Evolutionary conservation across 1,140 invertebrate species (phyloP), one percentile per base, ranked within the genome.

Genomic region (Oedothorax gibbosus): DNA sequence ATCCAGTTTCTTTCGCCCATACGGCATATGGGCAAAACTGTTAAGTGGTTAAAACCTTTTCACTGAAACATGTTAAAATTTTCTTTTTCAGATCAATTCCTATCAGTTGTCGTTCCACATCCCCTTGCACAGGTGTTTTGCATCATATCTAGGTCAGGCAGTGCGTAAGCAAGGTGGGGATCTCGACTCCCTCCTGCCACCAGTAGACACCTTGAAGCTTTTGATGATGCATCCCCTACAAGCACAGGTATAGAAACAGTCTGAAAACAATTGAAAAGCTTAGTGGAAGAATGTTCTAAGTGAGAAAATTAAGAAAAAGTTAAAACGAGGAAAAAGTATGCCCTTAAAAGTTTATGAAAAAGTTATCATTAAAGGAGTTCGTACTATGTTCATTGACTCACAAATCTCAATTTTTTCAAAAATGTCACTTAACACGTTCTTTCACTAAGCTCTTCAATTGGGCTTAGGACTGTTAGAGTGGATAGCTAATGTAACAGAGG

Each of bases 61-160:
- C 57, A 60, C 5, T 60, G n/a, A 60, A 71, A 9, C 35, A 50
- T 71, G 12, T 69, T 56, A 54, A n/a, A n/a, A 79, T 86, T 15
- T 62, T 79, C 75, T 77, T 60, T 88, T 88, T 35, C 89, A 95
- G 94, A 92, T 92, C 88, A 95, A 97, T 89, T 93, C 93, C 89
- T 92, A 94, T 89, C 95, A 97, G 92, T 93, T 97, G 56, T 97
- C 96, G 35, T 99, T 99, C 91, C 97, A 99, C 91, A 93, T 98
- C 86, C 97, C 97, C 15, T 92, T 99, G 77, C 97, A 99, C 92
- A 94, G 97, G 18, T 98, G 98, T 90, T 93, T 98, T 88, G 94
- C 97, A 0, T 95, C 96, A 10, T 98, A 99, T 89, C 92, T 98
- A 86, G 96, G 96, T 88, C 95, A 97, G 89, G 96, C 95, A 53